Evolutionary conservation across 1,140 invertebrate genomes (phyloP).

Genomic region (Bombus sibiricus): DNA sequence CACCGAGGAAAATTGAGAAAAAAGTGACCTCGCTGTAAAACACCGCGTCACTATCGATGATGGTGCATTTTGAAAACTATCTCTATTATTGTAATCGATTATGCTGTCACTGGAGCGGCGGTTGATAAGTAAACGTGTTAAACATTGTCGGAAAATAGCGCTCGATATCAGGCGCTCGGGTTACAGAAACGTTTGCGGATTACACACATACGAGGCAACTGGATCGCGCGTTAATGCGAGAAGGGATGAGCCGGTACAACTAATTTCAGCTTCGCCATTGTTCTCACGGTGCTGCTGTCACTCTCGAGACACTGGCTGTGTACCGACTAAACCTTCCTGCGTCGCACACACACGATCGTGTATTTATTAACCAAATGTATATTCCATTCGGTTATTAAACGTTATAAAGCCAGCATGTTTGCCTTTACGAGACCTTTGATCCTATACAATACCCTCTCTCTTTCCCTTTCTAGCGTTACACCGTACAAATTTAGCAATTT

Average conservation of each 20-base stretch:
- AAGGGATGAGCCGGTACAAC: conserved; percentile 52
- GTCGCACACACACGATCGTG: neutral
- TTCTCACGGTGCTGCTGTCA: conserved; percentile 44
- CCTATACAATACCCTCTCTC: neutral
- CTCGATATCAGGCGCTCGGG: conserved; percentile 51
- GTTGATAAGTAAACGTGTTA: conserved; percentile 42
- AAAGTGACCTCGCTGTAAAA: neutral
- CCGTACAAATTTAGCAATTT: neutral
- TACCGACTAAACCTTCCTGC: conserved; percentile 26
- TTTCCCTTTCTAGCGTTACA: neutral
- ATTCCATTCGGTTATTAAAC: conserved; percentile 39
- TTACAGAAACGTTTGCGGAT: conserved; percentile 57
- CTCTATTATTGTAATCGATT: conserved; percentile 29
- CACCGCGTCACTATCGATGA: neutral
- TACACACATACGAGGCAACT: conserved; percentile 49
- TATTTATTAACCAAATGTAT: conserved; percentile 38
- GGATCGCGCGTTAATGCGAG: conserved; percentile 58
- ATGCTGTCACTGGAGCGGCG: conserved; percentile 22
- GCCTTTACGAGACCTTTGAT: neutral
- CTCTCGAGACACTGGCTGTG: conserved; percentile 34
- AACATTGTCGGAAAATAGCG: conserved; percentile 59
- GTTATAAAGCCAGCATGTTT: neutral
- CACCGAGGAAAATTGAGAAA: too few species aligned
- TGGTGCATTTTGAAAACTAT: neutral
- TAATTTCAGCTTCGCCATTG: conserved; percentile 59